These are phyloP conservation scores for Halcyon malimbica DNA, from an alignment of 2,113 vertebrate species.

Conservation along the genomic window DNA sequence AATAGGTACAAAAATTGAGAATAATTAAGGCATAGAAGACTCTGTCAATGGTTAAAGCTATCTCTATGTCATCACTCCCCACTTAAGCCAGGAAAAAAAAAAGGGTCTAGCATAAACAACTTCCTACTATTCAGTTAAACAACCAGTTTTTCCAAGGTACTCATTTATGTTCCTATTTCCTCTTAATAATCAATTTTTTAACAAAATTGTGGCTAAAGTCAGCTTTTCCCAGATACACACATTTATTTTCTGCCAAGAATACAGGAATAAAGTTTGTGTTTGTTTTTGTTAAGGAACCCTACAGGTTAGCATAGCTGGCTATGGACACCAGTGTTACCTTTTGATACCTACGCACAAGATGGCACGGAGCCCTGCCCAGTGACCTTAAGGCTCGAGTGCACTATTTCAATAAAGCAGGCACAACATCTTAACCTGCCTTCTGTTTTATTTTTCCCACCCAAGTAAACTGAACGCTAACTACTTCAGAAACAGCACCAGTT, in stretches of 20 bases:
- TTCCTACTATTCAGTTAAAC: conserved; percentile 16
- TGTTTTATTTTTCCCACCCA: background rate
- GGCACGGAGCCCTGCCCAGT: background rate
- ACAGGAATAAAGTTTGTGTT: background rate
- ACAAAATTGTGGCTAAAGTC: background rate
- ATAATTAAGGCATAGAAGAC: background rate
- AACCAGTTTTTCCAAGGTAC: background rate
- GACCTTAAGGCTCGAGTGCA: background rate
- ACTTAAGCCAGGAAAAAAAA: background rate
- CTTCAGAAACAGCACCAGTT: background rate
- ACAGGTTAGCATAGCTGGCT: background rate
- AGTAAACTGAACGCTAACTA: background rate
- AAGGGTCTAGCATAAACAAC: background rate
- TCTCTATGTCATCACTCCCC: background rate
- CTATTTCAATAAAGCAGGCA: background rate
- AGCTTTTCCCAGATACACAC: background rate
- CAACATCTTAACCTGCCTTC: background rate
- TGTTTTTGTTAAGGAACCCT: background rate
- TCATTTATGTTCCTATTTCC: background rate
- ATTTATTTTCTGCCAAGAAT: background rate
- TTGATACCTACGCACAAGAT: background rate
- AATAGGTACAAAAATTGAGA: background rate
- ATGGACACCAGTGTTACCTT: background rate
- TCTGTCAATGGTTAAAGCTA: background rate
- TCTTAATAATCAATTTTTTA: background rate